Evolutionary conservation across 2,888 invertebrate genomes (phyloP).

Genomic region (Orthonychiurus folsomi): DNA sequence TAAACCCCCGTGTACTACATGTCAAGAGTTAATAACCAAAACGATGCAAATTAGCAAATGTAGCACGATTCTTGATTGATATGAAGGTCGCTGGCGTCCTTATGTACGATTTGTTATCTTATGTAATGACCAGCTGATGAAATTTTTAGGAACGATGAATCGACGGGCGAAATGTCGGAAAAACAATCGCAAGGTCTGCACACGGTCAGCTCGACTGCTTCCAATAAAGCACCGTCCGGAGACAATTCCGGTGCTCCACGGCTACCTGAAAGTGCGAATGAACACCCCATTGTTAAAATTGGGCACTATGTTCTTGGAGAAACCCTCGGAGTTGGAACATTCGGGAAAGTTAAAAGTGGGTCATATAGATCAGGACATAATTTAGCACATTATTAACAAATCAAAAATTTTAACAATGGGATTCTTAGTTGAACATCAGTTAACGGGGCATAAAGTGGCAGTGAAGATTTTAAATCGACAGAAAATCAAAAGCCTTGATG

Average conservation of each 20-base stretch:
- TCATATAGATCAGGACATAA: no score
- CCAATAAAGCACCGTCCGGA: background rate
- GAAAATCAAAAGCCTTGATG: constrained; percentile 97
- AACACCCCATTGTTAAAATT: constrained; percentile 80
- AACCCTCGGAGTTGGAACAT: constrained; percentile 92
- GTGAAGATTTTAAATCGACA: constrained; percentile 96
- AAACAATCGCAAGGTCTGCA: background rate
- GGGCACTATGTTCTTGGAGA: constrained; percentile 94
- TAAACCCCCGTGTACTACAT: no score
- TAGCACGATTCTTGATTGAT: no score
- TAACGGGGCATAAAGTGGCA: constrained; percentile 96
- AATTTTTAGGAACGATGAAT: no score
- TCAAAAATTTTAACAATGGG: constrained; percentile 42
- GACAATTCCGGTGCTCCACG: background rate
- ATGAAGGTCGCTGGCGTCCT: no score
- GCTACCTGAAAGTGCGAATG: constrained; percentile 12
- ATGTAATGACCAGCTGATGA: no score
- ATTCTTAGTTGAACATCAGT: constrained; percentile 93
- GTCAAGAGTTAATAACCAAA: no score
- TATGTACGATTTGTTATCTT: no score
- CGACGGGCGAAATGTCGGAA: no score
- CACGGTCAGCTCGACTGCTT: background rate
- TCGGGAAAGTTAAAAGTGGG: constrained; percentile 95
- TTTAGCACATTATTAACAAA: constrained; percentile 11
- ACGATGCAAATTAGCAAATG: no score